A percentile compares a stretch with the other conserved stretches of the same genome.
Conservation (phyloP, 1,140 invertebrate species). For the Zaprionus camerounensis region DNA sequence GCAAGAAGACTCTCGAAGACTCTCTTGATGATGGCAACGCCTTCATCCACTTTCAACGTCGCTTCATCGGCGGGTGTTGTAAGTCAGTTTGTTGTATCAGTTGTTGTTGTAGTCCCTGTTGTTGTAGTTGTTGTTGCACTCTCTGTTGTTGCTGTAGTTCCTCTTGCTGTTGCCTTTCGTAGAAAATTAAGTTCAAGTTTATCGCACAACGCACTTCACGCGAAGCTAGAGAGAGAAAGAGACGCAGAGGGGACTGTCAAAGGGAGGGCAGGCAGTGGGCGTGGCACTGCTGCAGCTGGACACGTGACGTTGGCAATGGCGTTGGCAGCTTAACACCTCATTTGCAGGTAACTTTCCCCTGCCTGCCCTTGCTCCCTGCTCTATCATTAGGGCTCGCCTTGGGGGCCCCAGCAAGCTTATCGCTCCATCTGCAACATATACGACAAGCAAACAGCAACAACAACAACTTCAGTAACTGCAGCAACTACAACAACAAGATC, state of each 20-base stretch:
- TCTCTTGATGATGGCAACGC: slow-evolving; percentile 37
- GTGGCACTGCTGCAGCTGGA: slow-evolving; percentile 36
- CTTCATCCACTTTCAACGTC: slow-evolving; percentile 15
- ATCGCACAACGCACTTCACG: slow-evolving; percentile 50
- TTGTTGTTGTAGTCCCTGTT: background rate
- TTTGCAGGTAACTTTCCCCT: slow-evolving; percentile 36
- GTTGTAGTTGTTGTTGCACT: background rate
- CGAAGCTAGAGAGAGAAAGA: slow-evolving; percentile 22
- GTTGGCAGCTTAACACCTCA: slow-evolving; percentile 66
- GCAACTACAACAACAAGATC: slow-evolving; percentile 13
- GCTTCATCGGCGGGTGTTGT: slow-evolving; percentile 3
- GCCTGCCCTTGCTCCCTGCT: background rate
- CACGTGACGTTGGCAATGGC: slow-evolving; percentile 40
- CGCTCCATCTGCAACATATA: slow-evolving; percentile 43
- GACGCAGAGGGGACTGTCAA: too few relatives aligned
- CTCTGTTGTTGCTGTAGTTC: slow-evolving; percentile 7
- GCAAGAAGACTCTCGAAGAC: background rate
- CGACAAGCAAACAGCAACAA: slow-evolving; percentile 20
- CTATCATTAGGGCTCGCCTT: slow-evolving; percentile 37
- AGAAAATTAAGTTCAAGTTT: slow-evolving; percentile 62
- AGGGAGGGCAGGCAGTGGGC: background rate
- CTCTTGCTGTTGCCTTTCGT: slow-evolving; percentile 42
- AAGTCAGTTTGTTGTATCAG: background rate
- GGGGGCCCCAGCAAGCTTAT: background rate
- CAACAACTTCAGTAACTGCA: slow-evolving; percentile 12